Evolutionary conservation across 2,888 invertebrate species (phyloP).

Genomic region (Bombyx huttoni): DNA sequence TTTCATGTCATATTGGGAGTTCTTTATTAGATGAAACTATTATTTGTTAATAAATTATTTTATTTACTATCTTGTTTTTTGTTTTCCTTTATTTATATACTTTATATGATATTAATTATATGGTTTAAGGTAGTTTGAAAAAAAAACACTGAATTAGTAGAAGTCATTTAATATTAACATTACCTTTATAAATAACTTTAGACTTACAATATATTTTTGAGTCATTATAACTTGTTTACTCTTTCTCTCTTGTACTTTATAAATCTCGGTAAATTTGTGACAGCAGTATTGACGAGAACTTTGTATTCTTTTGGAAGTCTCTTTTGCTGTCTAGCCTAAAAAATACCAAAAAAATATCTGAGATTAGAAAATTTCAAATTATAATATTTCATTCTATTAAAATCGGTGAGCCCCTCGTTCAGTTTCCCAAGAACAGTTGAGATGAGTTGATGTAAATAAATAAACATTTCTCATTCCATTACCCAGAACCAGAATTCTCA

Average conservation of each 20-base stretch:
- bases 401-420: too few species aligned
- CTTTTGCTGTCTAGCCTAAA: slow-evolving; percentile 76
- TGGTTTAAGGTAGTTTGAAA: background rate
- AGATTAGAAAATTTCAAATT: too few species aligned
- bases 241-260: slow-evolving; percentile 77
- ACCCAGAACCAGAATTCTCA: too few species aligned
- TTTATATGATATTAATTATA: background rate
- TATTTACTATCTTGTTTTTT: background rate
- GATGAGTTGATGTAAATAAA: too few species aligned
- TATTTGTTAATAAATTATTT: slow-evolving; percentile 2
- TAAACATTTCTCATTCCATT: too few species aligned
- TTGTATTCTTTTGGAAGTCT: slow-evolving; percentile 77
- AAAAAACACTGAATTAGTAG: background rate
- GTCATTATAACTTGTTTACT: slow-evolving; percentile 35
- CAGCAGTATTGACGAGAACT: slow-evolving; percentile 79
- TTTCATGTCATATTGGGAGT: background rate
- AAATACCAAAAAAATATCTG: too few species aligned
- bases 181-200: background rate
- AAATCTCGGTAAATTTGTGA: slow-evolving; percentile 79
- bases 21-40: slow-evolving; percentile 1
- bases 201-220: background rate
- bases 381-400: too few species aligned
- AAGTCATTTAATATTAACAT: too few species aligned
- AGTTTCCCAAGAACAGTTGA: too few species aligned
- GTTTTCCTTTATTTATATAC: background rate